Base-by-base conservation (phyloP, 1,140 invertebrate species). In the Microplitis demolitor region DNA sequence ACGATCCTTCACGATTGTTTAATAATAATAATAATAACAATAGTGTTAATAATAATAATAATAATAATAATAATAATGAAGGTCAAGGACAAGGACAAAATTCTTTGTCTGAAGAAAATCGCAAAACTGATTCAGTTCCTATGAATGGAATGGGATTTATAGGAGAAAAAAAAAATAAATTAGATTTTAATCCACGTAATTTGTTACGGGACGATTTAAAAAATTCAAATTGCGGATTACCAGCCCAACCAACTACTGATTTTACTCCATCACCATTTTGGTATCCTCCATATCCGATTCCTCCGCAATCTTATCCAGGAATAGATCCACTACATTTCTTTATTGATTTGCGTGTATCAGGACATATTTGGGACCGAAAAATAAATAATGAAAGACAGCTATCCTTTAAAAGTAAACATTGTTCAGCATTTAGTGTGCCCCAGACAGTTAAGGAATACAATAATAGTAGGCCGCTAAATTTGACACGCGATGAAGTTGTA, bases 281-380 rank as follows among this genome's bases (percentile, higher is more conserved):
- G 91, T 93, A 93, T 81, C 92, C 92, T 1, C 91, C 92, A 0
- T 93, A 93, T 76, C 90, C 91, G 31, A 86, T 88, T 35, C 89
- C 92, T 0, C 92, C 92, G 35, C 80, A 79, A 4, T 24, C 24
- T 24, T 86, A 87, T 63, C 93, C 93, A n/a, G 91, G 91, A 4
- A 92, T 94, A 14, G 93, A 94, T 87, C 93, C 93, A 0, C 74
- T 94, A 4, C 93, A 94, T 78, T 94, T 94, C 79, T 94, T 95
- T 83, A 94, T 95, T 54, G 93, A 95, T 78, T 81, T 95, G 0
- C 89, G 93, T 54, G 93, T 94, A 0, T 94, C 93, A 3, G 93
- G 93, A 0, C 93, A 94, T 74, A 93, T 94, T 69, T 94, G 93
- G 84, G 93, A 94, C 71, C 87, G 92, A 34, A 93, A 94, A 66